Evolutionary conservation across 2,113 vertebrate species (phyloP).

Genomic region (Cyrtonyx montezumae): DNA sequence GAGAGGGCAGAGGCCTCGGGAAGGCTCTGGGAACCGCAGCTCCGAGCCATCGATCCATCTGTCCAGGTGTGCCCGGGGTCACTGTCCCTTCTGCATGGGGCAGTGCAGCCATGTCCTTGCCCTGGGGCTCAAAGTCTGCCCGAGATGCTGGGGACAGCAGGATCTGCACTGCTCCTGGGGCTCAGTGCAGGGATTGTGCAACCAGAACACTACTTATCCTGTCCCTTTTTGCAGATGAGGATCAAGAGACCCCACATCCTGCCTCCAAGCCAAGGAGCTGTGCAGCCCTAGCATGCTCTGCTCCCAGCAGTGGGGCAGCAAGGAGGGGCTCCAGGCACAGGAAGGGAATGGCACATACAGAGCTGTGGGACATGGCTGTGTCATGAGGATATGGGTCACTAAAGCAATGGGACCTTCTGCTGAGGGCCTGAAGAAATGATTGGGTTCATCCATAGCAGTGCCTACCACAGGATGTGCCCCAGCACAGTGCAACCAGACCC

Average conservation of each 20-base stretch:
- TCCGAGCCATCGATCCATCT: conserved; percentile 16
- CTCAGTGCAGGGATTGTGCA: background rate
- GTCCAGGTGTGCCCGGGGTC: background rate
- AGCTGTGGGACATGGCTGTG: background rate
- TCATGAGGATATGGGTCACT: background rate
- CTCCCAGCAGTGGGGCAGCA: accelerated
- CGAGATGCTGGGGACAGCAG: accelerated
- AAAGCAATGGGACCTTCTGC: background rate
- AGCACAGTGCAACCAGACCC: background rate
- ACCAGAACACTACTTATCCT: accelerated
- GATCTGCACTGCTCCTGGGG: accelerated
- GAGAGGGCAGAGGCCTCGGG: background rate
- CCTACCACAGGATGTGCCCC: background rate
- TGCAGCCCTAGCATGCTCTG: background rate
- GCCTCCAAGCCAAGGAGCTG: background rate
- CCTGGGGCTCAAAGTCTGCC: background rate
- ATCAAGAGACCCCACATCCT: background rate
- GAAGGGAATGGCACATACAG: background rate
- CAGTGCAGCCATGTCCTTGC: background rate
- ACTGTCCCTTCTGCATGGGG: background rate
- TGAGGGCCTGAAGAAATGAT: background rate
- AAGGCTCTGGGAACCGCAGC: background rate
- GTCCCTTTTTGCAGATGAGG: conserved; percentile 23
- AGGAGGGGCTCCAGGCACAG: background rate
- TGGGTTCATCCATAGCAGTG: accelerated